Evolutionary conservation across 2,888 invertebrate species (phyloP).

Genomic region (Argyresthia goedartella): DNA sequence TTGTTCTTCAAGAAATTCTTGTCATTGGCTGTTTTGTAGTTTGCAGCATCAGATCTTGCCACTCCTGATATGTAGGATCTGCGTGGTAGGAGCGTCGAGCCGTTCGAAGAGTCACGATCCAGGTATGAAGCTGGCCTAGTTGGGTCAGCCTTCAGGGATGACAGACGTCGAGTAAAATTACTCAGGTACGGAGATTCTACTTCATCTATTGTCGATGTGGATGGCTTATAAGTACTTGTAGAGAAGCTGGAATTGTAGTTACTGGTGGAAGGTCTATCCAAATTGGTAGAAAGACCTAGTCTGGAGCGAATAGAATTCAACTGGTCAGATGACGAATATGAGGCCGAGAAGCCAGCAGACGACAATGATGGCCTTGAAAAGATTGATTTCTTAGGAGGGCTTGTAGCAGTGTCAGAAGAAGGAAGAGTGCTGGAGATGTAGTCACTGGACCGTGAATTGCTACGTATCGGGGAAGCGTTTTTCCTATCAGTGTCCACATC

Average conservation of each 20-base stretch:
- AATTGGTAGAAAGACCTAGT: conserved; percentile 60
- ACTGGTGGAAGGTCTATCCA: conserved; percentile 42
- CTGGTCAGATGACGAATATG: conserved; percentile 55
- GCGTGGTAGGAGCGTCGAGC: conserved; percentile 40
- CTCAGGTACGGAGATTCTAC: conserved; percentile 79
- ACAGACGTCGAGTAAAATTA: conserved; percentile 76
- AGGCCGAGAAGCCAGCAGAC: conserved; percentile 38
- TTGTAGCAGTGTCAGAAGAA: conserved; percentile 35
- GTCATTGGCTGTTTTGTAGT: conserved; percentile 52
- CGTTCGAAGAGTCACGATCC: conserved; percentile 53
- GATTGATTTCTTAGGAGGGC: conserved; percentile 44
- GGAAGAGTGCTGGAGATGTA: conserved; percentile 54
- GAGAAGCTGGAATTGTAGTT: conserved; percentile 38
- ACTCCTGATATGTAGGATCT: conserved; percentile 50
- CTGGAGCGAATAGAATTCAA: conserved; percentile 71
- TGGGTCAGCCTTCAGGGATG: conserved; percentile 52
- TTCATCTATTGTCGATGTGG: conserved; percentile 55
- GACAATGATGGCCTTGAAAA: conserved; percentile 53
- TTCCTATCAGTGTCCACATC: conserved; percentile 71
- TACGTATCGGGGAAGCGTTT: conserved; percentile 40
- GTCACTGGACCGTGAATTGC: conserved; percentile 51
- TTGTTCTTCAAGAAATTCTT: conserved; percentile 71
- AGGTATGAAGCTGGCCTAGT: conserved; percentile 32
- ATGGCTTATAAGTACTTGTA: conserved; percentile 41
- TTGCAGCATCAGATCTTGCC: conserved; percentile 41